A percentile compares a stretch with the other conserved stretches of the same genome.
Conservation (phyloP, 2,113 vertebrate species). For the Onychostruthus taczanowskii region DNA sequence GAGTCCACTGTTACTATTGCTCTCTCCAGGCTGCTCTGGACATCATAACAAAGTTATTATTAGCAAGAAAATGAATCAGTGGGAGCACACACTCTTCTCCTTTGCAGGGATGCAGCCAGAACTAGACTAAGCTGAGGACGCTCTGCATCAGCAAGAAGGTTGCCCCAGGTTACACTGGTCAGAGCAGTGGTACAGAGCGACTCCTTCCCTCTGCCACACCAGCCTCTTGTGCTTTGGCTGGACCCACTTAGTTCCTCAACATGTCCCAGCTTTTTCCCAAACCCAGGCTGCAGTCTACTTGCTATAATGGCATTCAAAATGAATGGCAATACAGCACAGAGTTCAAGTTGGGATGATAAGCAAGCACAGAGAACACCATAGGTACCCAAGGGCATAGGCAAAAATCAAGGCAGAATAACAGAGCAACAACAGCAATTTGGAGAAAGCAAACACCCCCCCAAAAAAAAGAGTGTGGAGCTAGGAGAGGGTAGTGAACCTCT, state of each 20-base stretch:
- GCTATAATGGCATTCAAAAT: not conserved
- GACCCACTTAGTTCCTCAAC: not conserved
- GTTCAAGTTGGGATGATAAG: not conserved
- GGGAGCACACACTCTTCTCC: not conserved
- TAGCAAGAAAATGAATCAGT: constrained; percentile 1
- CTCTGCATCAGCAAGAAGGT: not conserved
- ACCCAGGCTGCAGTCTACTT: not conserved
- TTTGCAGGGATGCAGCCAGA: not conserved
- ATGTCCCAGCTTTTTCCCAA: not conserved
- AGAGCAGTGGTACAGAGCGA: not conserved
- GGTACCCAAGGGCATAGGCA: not conserved
- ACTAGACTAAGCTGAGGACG: not conserved
- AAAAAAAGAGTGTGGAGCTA: not conserved
- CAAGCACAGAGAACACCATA: not conserved
- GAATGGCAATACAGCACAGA: not conserved
- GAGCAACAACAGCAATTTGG: not conserved
- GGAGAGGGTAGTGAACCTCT: not conserved
- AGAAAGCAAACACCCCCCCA: not conserved
- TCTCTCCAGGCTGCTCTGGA: constrained; percentile 6
- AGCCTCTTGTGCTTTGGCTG: not conserved
- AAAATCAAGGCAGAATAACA: not conserved
- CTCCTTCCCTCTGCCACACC: not conserved
- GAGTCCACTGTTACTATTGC: not conserved
- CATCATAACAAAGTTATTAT: constrained; percentile 27
- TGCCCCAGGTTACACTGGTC: not conserved